A percentile compares a stretch with the other conserved stretches of the same genome.
Evolutionary conservation across 2,797 vertebrate genomes (phyloP).

Genomic region (Dendrocincla tyrannina): DNA sequence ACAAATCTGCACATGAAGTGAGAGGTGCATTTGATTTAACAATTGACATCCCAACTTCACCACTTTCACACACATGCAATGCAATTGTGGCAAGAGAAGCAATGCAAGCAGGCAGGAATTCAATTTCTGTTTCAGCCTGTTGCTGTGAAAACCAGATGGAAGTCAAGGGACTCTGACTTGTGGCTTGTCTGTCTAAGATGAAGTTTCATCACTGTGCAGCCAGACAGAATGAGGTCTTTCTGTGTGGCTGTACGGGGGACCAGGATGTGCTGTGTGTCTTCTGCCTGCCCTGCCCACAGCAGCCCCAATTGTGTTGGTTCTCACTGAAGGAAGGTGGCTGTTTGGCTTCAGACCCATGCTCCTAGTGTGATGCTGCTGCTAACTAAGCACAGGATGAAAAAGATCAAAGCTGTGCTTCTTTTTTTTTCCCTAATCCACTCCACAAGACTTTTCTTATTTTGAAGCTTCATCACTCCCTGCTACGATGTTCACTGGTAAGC

Average conservation of each 20-base stretch:
- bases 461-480: background rate
- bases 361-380: background rate
- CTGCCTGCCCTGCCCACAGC: background rate
- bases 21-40: background rate
- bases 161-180: background rate
- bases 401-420: background rate
- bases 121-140: background rate
- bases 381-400: background rate
- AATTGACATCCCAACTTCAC: background rate
- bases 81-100: background rate
- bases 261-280: background rate
- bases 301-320: fast-evolving
- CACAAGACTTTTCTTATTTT: background rate
- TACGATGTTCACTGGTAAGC: background rate
- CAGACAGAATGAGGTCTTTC: background rate
- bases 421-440: too few species aligned
- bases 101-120: background rate
- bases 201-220: background rate
- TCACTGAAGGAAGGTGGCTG: background rate
- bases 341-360: background rate
- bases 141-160: background rate
- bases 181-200: background rate
- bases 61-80: background rate
- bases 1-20: background rate
- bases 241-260: background rate